A percentile compares a stretch with the other conserved stretches of the same genome.
These are phyloP conservation scores for Alosa sapidissima DNA, from an alignment of 2,797 vertebrate genomes.

Conservation along the genomic window DNA sequence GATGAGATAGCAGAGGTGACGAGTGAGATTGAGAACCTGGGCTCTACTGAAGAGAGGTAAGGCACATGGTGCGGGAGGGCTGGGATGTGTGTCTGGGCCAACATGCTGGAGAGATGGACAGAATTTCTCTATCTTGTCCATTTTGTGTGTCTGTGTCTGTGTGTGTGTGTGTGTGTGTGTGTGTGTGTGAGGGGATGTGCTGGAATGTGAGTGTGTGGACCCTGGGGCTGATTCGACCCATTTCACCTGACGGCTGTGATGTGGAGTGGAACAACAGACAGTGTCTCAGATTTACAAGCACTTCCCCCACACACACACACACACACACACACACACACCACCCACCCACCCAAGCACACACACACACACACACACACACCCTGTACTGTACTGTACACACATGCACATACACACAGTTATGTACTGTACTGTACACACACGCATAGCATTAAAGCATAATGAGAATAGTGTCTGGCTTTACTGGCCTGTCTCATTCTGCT, in stretches of 20 bases:
- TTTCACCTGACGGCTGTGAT: constrained; percentile 14
- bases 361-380: neutral
- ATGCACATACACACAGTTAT: neutral
- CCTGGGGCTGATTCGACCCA: constrained; percentile 1
- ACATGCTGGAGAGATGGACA: neutral
- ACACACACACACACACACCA: neutral
- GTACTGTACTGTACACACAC: neutral
- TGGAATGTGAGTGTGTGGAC: neutral
- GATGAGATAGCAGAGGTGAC: constrained; percentile 99
- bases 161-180: constrained; percentile 31
- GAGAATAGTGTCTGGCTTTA: constrained; percentile 14
- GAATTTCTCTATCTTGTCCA: neutral
- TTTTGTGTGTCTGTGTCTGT: neutral
- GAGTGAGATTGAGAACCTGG: constrained; percentile 94
- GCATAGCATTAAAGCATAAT: constrained; percentile 16
- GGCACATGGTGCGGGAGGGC: constrained; percentile 46
- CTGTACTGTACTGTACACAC: neutral
- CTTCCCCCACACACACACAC: neutral
- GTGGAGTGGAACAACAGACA: constrained; percentile 19
- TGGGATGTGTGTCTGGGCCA: neutral
- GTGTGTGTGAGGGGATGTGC: neutral
- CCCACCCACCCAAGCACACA: neutral
- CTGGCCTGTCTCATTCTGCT: constrained; percentile 14
- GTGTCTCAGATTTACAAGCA: neutral
- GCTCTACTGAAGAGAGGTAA: constrained; percentile 93